Conservation (phyloP, 2,797 vertebrate genomes). For the Propithecus deckenii region DNA sequence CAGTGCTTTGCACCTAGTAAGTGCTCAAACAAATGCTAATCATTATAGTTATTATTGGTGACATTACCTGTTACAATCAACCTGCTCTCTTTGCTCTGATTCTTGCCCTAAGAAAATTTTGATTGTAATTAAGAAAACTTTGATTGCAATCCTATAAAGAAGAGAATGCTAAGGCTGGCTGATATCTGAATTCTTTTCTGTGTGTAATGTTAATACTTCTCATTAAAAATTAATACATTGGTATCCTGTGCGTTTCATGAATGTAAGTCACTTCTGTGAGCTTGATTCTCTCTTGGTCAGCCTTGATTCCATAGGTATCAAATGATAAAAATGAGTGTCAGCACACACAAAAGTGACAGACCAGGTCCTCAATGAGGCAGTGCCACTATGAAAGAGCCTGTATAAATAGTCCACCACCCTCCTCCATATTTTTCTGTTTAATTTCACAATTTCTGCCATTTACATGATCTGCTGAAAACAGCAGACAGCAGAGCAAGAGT, state of each 20-base stretch:
- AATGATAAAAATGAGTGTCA: background rate
- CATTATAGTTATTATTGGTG: background rate
- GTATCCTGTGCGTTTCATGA: background rate
- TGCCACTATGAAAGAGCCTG: background rate
- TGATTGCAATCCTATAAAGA: background rate
- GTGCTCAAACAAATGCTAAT: constrained; percentile 1
- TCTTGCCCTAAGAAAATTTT: background rate
- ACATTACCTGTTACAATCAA: background rate
- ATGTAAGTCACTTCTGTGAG: background rate
- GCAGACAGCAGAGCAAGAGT: background rate
- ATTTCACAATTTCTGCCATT: background rate
- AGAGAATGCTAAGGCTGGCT: background rate
- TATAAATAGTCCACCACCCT: background rate
- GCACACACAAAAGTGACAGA: background rate
- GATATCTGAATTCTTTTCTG: background rate
- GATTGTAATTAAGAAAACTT: background rate
- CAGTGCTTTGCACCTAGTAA: background rate
- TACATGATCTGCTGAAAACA: background rate
- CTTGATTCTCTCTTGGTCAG: background rate
- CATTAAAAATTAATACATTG: background rate
- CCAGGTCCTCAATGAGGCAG: background rate
- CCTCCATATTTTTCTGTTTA: background rate
- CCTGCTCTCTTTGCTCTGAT: background rate
- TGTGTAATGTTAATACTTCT: background rate
- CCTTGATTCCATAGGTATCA: background rate